Conservation (phyloP, 1,140 invertebrate genomes). For the Aphelenchoides besseyi region DNA sequence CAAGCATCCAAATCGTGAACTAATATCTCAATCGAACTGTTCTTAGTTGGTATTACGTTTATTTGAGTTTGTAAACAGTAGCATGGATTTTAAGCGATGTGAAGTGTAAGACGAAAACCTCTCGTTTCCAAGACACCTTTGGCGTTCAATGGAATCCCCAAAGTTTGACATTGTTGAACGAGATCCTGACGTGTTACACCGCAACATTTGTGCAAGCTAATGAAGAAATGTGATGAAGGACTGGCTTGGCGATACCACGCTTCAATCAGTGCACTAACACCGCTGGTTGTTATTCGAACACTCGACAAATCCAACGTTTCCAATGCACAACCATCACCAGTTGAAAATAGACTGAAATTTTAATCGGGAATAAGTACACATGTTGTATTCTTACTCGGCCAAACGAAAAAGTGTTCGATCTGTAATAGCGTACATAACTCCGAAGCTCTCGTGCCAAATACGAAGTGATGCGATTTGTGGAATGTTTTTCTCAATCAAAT, state of each 20-base stretch:
- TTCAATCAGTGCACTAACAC: slow-evolving; percentile 32
- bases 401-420: slow-evolving; percentile 26
- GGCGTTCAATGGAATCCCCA: slow-evolving; percentile 20
- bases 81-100: background rate
- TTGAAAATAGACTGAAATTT: slow-evolving; percentile 31
- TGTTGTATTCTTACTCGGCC: slow-evolving; percentile 23
- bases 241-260: slow-evolving; percentile 20
- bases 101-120: background rate
- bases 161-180: slow-evolving; percentile 11
- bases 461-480: slow-evolving; percentile 25
- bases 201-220: slow-evolving; percentile 20
- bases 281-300: slow-evolving; percentile 16
- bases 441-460: slow-evolving; percentile 28
- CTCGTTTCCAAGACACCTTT: slow-evolving; percentile 2
- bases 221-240: slow-evolving; percentile 1
- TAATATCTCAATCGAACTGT: too few relatives aligned
- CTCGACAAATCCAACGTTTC: slow-evolving; percentile 27
- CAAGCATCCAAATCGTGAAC: too few relatives aligned
- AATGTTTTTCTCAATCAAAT: slow-evolving; percentile 26
- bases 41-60: too few relatives aligned
- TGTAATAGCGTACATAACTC: slow-evolving; percentile 27
- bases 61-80: too few relatives aligned
- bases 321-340: background rate
- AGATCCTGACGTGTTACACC: slow-evolving; percentile 11
- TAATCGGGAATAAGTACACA: slow-evolving; percentile 16